Base-by-base conservation (phyloP, 2,113 vertebrate genomes). In the Terrapene triunguis region DNA sequence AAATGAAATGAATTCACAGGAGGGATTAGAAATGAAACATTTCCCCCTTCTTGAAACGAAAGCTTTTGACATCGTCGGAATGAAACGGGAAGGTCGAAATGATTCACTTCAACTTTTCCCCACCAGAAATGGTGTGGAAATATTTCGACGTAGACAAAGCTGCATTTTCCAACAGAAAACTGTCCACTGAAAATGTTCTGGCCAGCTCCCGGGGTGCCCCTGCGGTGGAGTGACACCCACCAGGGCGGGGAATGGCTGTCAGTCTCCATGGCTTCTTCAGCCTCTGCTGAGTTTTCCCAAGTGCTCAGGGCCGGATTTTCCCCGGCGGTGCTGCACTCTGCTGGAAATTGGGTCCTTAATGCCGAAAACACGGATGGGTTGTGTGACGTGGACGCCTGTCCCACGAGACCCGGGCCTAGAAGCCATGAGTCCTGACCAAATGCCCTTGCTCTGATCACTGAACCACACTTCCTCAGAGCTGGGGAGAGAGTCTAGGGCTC, bases 41-140 rank as follows among this genome's bases (percentile, higher is more conserved):
- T 93, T 85, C n/a, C 51, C 19, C 27, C 48, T 51, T 22, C 32
- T 50, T 24, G 27, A 47, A 82, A 44, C 12, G 53, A 91, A 94
- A 65, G 6, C 76, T 44, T 44, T 82, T 11, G 42, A 9, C 35
- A 29, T 10, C 91, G 59, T 59, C 57, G 57, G 82, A 92, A 42
- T 29, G 5, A 90, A 95, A 78, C 21, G 48, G 76, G 74, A 51
- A 90, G 87, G 32, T 24, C 38, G 38, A 89, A 44, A 54, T 62
- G 87, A 96, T 59, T 95, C 1, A 38, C 83, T 78, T 27, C 55
- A 87, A 81, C 22, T 91, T 93, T 55, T 57, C 79, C 55, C 44
- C 38, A 91, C 51, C 86, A 82, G 80, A 80, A 48, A 80, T 88
- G 78, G 62, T 78, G 16, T 27, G 83, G 59, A 83, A 85, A 47